Base-by-base conservation (phyloP, 2,888 invertebrate genomes). In the Furcula furcula region DNA sequence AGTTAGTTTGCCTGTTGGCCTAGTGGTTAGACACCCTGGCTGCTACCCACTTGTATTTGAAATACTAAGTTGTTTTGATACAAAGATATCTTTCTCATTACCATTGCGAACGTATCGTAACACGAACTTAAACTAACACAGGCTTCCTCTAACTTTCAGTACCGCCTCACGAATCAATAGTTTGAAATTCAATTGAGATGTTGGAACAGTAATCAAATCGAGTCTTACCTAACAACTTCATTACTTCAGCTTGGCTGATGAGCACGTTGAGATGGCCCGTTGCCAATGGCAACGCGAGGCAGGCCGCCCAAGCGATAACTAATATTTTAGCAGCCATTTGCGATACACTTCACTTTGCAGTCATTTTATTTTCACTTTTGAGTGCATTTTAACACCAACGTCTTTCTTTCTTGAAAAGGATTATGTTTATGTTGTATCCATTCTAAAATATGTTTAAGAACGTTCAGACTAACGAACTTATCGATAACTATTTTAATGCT, bases 161-260 rank as follows among this genome's bases (percentile, higher is more conserved):
- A 4, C 26, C 14, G 14, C 11, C n/a, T 5, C 4, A 10, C 4
- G n/a, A 21, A 21, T 10, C 21, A 10, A 21, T 21, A 21, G 21
- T 21, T 21, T 10, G 9, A 7, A 25, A 25, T 14, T 25, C 13
- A 57, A 33, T 33, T 27, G 32, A 27, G 27, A 39, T 47, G 47
- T 47, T 51, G 34, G 38, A 58, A 52, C 45, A 48, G 47, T 48
- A 61, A 60, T 63, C 54, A 61, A 65, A 60, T 55, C 41, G 34
- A 36, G 39, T 82, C 93, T 93, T 86, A 94, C 94, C 94, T 80
- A 94, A 84, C 63, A 94, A 89, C 87, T 94, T 94, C 91, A 93
- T 93, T 71, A 94, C 94, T 89, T 94, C 94, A 50, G 92, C 91
- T 76, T 93, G 93, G 78, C 93, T 94, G 88, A 94, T 94, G 84